Evolutionary conservation across 2,113 vertebrate species (phyloP).

Genomic region (Okapia johnstoni): DNA sequence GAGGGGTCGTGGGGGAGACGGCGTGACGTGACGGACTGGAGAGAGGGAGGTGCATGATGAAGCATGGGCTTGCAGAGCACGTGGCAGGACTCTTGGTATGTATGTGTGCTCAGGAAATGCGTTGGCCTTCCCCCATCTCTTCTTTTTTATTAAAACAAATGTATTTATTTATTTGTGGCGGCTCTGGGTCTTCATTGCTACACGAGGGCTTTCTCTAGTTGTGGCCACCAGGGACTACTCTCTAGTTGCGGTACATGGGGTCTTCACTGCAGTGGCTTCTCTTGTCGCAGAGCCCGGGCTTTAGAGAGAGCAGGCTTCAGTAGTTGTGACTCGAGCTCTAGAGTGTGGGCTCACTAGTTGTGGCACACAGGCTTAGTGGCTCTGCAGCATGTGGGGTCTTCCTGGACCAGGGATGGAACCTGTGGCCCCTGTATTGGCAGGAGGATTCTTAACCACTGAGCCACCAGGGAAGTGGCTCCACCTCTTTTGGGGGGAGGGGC

Average conservation of each 20-base stretch:
- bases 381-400: background rate
- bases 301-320: background rate
- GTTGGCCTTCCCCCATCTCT: background rate
- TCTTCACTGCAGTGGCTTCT: background rate
- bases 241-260: background rate
- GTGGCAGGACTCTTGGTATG: rapidly evolving
- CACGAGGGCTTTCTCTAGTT: background rate
- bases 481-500: background rate
- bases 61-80: rapidly evolving
- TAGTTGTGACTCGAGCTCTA: background rate
- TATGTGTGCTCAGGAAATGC: background rate
- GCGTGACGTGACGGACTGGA: rapidly evolving
- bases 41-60: background rate
- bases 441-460: background rate
- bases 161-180: background rate
- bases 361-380: background rate
- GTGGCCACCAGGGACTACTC: background rate
- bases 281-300: background rate
- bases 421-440: background rate
- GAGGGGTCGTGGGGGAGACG: background rate
- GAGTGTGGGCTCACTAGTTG: background rate
- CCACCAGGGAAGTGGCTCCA: background rate
- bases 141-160: background rate
- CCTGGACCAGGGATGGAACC: background rate
- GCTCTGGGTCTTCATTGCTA: background rate